phyloP scores from a whole-genome alignment of 2,797 vertebrate genomes.

The Karalla daura region DNA sequence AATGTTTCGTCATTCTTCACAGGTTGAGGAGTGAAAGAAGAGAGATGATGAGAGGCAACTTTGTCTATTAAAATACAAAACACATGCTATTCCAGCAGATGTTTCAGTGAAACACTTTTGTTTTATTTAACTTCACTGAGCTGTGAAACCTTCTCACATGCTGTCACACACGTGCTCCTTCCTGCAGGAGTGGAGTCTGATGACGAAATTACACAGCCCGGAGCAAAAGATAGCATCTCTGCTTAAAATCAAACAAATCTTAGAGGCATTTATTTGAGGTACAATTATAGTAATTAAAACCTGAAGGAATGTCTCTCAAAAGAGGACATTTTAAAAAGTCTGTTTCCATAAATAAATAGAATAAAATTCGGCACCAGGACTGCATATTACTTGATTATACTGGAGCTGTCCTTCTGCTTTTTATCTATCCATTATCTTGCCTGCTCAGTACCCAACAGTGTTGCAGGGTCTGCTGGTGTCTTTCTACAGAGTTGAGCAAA shows the following conservation, averaged over 20 bases:
- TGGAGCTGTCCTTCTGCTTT: too few relatives aligned
- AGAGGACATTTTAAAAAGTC: background rate
- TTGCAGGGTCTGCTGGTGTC: too few relatives aligned
- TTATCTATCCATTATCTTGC: too few relatives aligned
- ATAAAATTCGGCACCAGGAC: background rate
- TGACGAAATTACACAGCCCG: background rate
- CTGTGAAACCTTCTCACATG: background rate
- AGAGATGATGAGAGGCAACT: background rate
- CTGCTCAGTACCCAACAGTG: too few relatives aligned
- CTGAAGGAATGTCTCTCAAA: background rate
- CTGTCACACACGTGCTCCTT: background rate
- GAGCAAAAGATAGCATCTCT: background rate
- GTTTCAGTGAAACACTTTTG: background rate
- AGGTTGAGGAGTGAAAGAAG: background rate
- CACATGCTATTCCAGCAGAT: background rate
- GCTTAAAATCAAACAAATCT: conserved; percentile 5
- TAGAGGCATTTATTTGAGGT: background rate
- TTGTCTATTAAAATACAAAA: background rate
- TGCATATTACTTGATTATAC: too few relatives aligned
- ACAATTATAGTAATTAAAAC: background rate
- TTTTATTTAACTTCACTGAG: background rate
- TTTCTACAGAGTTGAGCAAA: too few relatives aligned
- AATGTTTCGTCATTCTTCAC: too few relatives aligned
- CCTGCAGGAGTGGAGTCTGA: background rate
- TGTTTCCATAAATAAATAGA: background rate